phyloP scores from a whole-genome alignment of 2,113 vertebrate genomes.

The Indicator maculatus region DNA sequence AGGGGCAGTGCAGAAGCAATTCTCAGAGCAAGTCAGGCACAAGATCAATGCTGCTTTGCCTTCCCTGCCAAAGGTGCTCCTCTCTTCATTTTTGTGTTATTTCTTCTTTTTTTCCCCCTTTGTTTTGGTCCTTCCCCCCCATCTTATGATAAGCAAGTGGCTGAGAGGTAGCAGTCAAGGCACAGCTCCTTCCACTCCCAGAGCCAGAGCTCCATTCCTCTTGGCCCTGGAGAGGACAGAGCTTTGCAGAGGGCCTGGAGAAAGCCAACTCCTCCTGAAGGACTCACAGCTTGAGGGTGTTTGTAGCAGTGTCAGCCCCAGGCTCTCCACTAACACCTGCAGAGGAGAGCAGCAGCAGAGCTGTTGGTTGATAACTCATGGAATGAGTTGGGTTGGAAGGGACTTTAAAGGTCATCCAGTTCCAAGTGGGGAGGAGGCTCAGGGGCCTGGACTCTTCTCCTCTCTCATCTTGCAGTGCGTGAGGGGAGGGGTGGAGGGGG shows the following conservation, averaged over 20 bases:
- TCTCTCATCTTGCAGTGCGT: background rate
- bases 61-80: background rate
- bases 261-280: rapidly evolving
- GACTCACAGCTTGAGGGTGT: background rate
- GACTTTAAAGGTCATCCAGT: too few species aligned
- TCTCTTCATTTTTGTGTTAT: constrained; percentile 1
- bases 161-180: background rate
- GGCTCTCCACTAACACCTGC: background rate
- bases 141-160: background rate
- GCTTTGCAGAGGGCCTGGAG: rapidly evolving
- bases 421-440: rapidly evolving
- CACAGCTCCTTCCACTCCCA: rapidly evolving
- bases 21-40: constrained; percentile 64
- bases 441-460: background rate
- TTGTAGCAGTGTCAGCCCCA: background rate
- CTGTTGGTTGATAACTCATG: rapidly evolving
- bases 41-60: constrained; percentile 66
- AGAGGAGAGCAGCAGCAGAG: background rate
- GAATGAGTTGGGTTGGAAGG: background rate
- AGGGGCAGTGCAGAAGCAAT: constrained; percentile 64
- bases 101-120: background rate
- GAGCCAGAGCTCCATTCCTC: background rate
- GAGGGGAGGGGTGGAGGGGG: rapidly evolving
- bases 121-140: background rate
- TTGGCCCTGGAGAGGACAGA: background rate